Evolutionary conservation across 2,888 invertebrate species (phyloP).

Genomic region (Apamea anceps): DNA sequence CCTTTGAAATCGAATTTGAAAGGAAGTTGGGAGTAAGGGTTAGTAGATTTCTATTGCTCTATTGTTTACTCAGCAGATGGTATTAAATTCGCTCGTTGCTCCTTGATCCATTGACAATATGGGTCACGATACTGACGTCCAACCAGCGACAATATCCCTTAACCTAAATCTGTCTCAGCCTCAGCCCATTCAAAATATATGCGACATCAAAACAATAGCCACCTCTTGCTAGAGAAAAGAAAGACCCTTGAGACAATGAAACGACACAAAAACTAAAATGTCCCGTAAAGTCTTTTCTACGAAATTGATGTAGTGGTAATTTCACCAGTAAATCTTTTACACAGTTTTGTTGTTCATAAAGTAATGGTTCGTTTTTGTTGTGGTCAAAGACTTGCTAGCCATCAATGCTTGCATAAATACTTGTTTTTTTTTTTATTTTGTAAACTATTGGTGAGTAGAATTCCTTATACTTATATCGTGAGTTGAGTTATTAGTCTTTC

Average conservation of each 20-base stretch:
- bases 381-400: conserved; percentile 19
- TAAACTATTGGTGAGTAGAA: not conserved
- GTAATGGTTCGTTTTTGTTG: conserved; percentile 20
- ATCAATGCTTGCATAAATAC: conserved; percentile 10
- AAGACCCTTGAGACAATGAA: conserved; percentile 37
- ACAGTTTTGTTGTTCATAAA: conserved; percentile 24
- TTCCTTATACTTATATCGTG: not conserved
- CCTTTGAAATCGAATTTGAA: conserved; percentile 82
- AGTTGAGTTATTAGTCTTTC: not conserved
- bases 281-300: conserved; percentile 57
- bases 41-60: conserved; percentile 79
- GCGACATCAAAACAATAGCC: conserved; percentile 45
- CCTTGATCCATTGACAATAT: conserved; percentile 84
- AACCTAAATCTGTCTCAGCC: conserved; percentile 43
- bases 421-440: conserved; percentile 3
- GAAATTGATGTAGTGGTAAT: conserved; percentile 71
- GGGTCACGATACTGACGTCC: conserved; percentile 76
- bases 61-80: conserved; percentile 83
- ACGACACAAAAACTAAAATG: conserved; percentile 38
- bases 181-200: conserved; percentile 37
- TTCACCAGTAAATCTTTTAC: conserved; percentile 67
- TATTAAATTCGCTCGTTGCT: conserved; percentile 81
- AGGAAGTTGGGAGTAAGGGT: conserved; percentile 88
- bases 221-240: conserved; percentile 22
- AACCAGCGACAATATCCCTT: conserved; percentile 61